Conservation (phyloP, 2,113 vertebrate species). For the Vicugna pacos region DNA sequence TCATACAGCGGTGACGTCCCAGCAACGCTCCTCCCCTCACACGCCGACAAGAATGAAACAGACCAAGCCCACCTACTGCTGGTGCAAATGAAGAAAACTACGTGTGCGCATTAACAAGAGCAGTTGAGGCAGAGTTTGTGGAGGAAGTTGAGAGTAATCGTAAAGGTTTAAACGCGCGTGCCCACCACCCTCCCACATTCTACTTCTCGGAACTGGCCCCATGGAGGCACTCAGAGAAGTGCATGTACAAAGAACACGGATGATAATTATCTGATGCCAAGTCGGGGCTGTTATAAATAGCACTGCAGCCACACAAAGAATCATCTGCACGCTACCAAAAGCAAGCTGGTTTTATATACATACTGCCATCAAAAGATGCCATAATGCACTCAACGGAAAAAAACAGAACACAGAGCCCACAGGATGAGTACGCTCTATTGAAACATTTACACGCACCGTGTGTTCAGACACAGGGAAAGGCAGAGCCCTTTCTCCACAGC, state of each 20-base stretch:
- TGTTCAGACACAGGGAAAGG: not conserved
- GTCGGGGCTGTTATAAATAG: not conserved
- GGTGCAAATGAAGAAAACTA: fast-evolving
- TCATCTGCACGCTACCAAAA: not conserved
- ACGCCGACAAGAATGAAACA: not conserved
- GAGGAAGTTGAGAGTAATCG: not conserved
- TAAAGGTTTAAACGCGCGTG: fast-evolving
- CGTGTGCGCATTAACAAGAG: not conserved
- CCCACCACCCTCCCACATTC: not conserved
- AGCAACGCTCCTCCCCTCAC: too few relatives aligned
- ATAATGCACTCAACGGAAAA: not conserved
- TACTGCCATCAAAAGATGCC: not conserved
- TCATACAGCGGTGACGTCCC: too few relatives aligned
- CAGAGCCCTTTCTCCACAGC: not conserved
- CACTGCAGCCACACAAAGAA: not conserved
- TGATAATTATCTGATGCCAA: not conserved
- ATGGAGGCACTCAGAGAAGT: fast-evolving
- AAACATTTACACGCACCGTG: fast-evolving
- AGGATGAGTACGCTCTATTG: fast-evolving
- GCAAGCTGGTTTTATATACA: fast-evolving
- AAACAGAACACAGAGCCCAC: not conserved
- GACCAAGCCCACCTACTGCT: not conserved
- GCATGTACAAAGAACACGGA: fast-evolving
- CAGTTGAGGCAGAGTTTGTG: fast-evolving
- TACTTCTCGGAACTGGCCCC: not conserved